A percentile compares a stretch with the other conserved stretches of the same genome.
These are phyloP conservation scores for Danaus plexippus DNA, from an alignment of 1,140 invertebrate species.

Conservation along the genomic window DNA sequence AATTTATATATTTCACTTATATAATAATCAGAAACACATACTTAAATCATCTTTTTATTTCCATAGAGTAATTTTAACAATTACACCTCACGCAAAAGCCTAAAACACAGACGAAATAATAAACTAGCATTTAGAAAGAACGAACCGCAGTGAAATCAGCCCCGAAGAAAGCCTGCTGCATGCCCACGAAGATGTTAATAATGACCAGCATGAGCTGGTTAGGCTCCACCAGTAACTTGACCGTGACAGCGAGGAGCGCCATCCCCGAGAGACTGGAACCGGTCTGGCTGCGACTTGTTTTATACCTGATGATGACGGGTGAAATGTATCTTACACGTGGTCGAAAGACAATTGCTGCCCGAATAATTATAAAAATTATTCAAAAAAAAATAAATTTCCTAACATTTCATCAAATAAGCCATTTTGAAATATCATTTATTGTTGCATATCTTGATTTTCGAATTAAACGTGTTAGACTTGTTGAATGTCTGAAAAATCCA, in stretches of 20 bases:
- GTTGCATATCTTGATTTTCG: neutral
- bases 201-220: slow-evolving; percentile 89
- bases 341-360: too few relatives aligned
- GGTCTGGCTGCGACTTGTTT: slow-evolving; percentile 56
- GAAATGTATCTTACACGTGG: too few relatives aligned
- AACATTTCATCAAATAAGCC: too few relatives aligned
- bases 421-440: too few relatives aligned
- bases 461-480: neutral
- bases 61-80: too few relatives aligned
- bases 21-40: too few relatives aligned
- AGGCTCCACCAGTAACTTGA: slow-evolving; percentile 83
- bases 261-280: slow-evolving; percentile 70
- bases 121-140: too few relatives aligned
- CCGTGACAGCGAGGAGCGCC: slow-evolving; percentile 77
- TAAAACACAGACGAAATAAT: too few relatives aligned
- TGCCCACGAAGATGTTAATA: slow-evolving; percentile 93
- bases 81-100: too few relatives aligned
- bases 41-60: too few relatives aligned
- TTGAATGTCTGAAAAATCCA: neutral
- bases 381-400: too few relatives aligned
- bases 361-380: too few relatives aligned
- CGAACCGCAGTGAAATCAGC: slow-evolving; percentile 89
- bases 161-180: slow-evolving; percentile 92
- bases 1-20: slow-evolving; percentile 1
- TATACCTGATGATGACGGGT: slow-evolving; percentile 57